These are phyloP conservation scores for Gnatocerus cornutus DNA, from an alignment of 2,888 invertebrate genomes.

Conservation along the genomic window DNA sequence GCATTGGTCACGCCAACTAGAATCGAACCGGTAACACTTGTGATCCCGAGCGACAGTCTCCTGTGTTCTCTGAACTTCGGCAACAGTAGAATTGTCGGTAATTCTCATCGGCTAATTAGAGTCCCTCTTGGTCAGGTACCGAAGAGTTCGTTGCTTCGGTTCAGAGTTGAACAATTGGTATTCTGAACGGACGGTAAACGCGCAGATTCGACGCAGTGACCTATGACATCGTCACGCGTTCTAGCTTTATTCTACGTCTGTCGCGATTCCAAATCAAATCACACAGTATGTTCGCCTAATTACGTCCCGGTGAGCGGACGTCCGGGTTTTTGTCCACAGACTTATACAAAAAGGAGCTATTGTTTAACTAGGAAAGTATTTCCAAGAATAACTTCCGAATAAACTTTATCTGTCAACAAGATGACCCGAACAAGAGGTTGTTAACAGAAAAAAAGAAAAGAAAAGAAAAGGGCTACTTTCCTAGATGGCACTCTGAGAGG, in stretches of 20 bases:
- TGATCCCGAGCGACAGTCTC: constrained; percentile 33
- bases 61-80: constrained; percentile 51
- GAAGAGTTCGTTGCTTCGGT: constrained; percentile 49
- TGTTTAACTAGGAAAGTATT: constrained; percentile 20
- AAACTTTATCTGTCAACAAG: constrained; percentile 38
- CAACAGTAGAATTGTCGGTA: constrained; percentile 58
- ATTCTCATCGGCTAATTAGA: constrained; percentile 61
- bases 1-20: constrained; percentile 34
- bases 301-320: constrained; percentile 46
- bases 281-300: constrained; percentile 60
- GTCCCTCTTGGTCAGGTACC: constrained; percentile 56
- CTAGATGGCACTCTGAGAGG: too few relatives aligned
- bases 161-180: constrained; percentile 59
- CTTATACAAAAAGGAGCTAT: constrained; percentile 21
- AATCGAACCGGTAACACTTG: constrained; percentile 41
- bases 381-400: constrained; percentile 6
- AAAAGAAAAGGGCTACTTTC: background rate
- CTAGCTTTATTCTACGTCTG: constrained; percentile 60
- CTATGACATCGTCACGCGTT: constrained; percentile 64
- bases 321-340: constrained; percentile 29
- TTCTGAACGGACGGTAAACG: constrained; percentile 57
- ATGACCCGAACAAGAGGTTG: background rate
- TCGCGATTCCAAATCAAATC: constrained; percentile 64
- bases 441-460: background rate
- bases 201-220: constrained; percentile 64